phyloP scores from a whole-genome alignment of 2,113 vertebrate genomes.

The Dasyurus viverrinus region DNA sequence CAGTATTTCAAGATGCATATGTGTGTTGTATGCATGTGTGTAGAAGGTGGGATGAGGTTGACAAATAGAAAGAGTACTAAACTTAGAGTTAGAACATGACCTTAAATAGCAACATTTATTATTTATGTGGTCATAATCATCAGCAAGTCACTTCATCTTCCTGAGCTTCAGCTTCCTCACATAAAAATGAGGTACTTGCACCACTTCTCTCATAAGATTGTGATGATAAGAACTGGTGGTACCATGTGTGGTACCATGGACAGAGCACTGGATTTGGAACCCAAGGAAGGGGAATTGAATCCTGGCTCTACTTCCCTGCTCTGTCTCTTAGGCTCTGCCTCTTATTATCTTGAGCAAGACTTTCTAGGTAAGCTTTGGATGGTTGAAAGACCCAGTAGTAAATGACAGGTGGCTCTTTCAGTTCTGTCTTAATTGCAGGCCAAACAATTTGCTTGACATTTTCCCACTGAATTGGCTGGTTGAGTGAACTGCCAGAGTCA shows the following conservation, averaged over 20 bases:
- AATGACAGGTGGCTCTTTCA: not conserved
- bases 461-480: not conserved
- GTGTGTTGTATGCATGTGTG: too few relatives aligned
- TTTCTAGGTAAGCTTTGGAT: slow-evolving; percentile 48
- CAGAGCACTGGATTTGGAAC: slow-evolving; percentile 8
- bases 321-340: slow-evolving; percentile 18
- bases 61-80: not conserved
- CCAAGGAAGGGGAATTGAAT: slow-evolving; percentile 1
- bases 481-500: not conserved
- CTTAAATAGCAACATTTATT: not conserved
- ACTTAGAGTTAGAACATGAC: not conserved
- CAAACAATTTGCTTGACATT: not conserved
- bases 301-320: not conserved
- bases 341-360: not conserved
- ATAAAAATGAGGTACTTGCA: not conserved
- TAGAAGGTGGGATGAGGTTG: not conserved
- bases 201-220: not conserved
- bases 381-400: not conserved
- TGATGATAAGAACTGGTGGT: not conserved
- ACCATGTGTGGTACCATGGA: not conserved
- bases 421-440: not conserved
- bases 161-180: not conserved
- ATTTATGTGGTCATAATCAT: not conserved
- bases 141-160: not conserved
- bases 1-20: not conserved